Evolutionary conservation across 2,113 vertebrate species (phyloP), one percentile per base, ranked within the genome.

Genomic region (Bufo gargarizans): DNA sequence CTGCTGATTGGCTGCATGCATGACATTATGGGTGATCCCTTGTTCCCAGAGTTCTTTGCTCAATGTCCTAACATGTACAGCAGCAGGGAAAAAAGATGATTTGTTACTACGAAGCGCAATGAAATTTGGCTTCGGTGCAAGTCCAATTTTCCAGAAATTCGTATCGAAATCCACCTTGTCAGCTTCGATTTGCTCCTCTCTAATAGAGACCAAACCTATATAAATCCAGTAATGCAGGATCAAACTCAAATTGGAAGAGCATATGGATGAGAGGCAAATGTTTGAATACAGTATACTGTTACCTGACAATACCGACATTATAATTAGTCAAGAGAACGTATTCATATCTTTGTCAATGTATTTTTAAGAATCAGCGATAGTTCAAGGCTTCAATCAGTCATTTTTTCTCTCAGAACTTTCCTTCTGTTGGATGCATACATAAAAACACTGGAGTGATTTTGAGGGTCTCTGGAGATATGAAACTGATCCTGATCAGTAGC

Each of bases 401-500:
- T 76, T 76, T 76, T 76, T 47, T 76, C 17, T 19, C 6, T 76
- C 45, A 49, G 45, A 76, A 76, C 72, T 76, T 76, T 76, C 7
- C 45, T 17, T 76, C 16, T 76, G 14, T 76, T 10, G 6, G 6
- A 80, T 33, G 19, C n/a, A 59, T 80, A 80, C 14, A 61, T 61
- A 19, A 61, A 81, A 61, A 61, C 55, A 56, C 8, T 61, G 33
- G 14, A 45, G 43, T 43, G 56, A 61, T 14, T 81, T 81, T 81
- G 56, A 13, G 79, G 58, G 11, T 47, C 79, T 81, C 56, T n/a
- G 2, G 56, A 61, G 79, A 81, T 16, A 10, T 19, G 22, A 47
- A 81, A 81, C 12, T 59, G 53, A 80, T 80, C 55, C 78, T 43
- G 55, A 80, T 80, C 78, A 80, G 78, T 80, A 80, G n/a, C 16